phyloP scores from a whole-genome alignment of 2,888 invertebrate genomes.

The Caenorhabditis sp. region DNA sequence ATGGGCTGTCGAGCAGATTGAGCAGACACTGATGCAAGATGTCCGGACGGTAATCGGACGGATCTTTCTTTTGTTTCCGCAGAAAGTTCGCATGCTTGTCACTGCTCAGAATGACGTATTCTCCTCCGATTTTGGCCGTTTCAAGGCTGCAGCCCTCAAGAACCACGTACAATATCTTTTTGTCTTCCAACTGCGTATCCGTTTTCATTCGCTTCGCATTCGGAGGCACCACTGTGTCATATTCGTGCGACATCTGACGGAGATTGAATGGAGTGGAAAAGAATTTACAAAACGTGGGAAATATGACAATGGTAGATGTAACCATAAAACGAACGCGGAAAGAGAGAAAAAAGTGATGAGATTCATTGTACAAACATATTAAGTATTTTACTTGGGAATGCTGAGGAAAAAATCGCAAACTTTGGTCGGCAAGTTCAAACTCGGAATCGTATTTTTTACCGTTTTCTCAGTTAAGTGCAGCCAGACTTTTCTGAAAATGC shows the following conservation, averaged over 20 bases:
- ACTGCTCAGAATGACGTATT: slow-evolving; percentile 74
- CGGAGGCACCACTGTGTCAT: slow-evolving; percentile 61
- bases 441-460: slow-evolving; percentile 19
- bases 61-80: slow-evolving; percentile 89
- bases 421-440: slow-evolving; percentile 13
- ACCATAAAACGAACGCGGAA: too few relatives aligned
- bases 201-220: slow-evolving; percentile 72
- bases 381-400: slow-evolving; percentile 10
- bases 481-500: slow-evolving; percentile 51
- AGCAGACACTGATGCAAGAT: slow-evolving; percentile 95
- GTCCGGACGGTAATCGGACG: slow-evolving; percentile 92
- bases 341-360: too few relatives aligned
- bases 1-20: slow-evolving; percentile 96
- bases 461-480: slow-evolving; percentile 19
- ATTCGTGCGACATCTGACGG: slow-evolving; percentile 59
- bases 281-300: not conserved
- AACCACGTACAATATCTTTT: slow-evolving; percentile 86
- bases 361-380: slow-evolving; percentile 16
- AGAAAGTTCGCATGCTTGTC: slow-evolving; percentile 75
- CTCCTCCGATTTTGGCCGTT: slow-evolving; percentile 87
- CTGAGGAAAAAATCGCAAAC: slow-evolving; percentile 36
- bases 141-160: slow-evolving; percentile 95
- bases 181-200: slow-evolving; percentile 62
- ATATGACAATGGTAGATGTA: too few relatives aligned
- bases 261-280: not conserved